Conservation (phyloP, 2,888 invertebrate species). For the Acrobasis repandana region DNA sequence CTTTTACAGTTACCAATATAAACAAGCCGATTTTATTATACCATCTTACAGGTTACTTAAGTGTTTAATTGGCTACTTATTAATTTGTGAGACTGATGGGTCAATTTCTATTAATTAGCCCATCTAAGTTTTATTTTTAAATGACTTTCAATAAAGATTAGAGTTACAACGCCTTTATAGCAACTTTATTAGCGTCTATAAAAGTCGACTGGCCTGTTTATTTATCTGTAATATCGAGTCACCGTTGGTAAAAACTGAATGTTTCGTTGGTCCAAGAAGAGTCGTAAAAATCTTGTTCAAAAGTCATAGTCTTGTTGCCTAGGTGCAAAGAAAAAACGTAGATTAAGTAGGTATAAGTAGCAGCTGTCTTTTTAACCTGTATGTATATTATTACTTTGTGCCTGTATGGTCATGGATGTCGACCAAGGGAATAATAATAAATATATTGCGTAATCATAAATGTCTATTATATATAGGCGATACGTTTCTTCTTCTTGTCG, state of each 20-base stretch:
- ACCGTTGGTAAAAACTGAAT: conserved; percentile 9
- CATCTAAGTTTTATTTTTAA: conserved; percentile 11
- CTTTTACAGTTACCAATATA: conserved; percentile 3
- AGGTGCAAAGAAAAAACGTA: no score
- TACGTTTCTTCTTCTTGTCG: no score
- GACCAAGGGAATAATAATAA: no score
- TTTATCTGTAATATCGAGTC: conserved; percentile 17
- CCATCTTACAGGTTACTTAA: conserved; percentile 1
- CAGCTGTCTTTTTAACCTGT: no score
- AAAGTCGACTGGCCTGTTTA: conserved; percentile 23
- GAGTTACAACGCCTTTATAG: conserved; percentile 20
- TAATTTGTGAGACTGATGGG: conserved; percentile 13
- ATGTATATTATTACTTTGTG: no score
- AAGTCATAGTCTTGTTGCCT: conserved; percentile 7
- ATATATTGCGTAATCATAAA: no score
- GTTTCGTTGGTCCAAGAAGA: neutral
- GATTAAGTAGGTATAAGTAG: no score
- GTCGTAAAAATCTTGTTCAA: conserved; percentile 11
- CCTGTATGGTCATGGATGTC: no score
- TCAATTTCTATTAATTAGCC: conserved; percentile 19
- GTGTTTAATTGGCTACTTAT: conserved; percentile 9
- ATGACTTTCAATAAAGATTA: conserved; percentile 14
- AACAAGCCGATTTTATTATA: conserved; percentile 11
- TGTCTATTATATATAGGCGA: no score
- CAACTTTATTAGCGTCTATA: conserved; percentile 32